Evolutionary conservation across 1,140 invertebrate genomes (phyloP), one percentile per base, ranked within the genome.

Genomic region (Drosophila nasuta): DNA sequence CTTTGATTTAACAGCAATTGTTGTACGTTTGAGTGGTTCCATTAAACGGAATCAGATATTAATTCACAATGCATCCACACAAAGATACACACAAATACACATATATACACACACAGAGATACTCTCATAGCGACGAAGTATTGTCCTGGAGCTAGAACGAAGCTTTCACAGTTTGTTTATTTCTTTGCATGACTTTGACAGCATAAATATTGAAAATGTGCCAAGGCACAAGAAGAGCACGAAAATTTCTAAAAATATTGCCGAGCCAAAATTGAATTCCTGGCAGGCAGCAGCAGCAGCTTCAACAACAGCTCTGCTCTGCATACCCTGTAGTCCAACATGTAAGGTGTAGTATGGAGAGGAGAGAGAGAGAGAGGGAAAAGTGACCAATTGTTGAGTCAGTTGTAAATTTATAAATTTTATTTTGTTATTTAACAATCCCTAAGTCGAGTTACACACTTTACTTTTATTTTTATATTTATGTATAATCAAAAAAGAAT

Each of bases 1-100:
- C 72, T 82, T 79, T 68, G 77, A 77, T 80, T 88, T 77, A 77
- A 76, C 79, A 67, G 69, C 75, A 75, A 79, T 88, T 73, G 81
- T 64, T 67, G 63, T 64, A 25, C 64, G 56, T 72, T 41, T 70
- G 51, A 72, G 64, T 59, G 75, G 52, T 58, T 59, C 71, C 65
- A 74, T 85, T 70, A 71, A 66, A 66, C 35, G 52, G 71, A 67
- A 77, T 79, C 56, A 67, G 75, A 75, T 82, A 76, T 86, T 82
- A 86, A 86, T 87, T 77, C 77, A 71, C 65, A 80, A 85, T 80
- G 65, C 41, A 65, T 11, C 30, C 13, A 15, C 54, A 41, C 8
- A 38, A 8, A 67, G 6, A 28, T 5, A 28, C 13, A 52, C 5
- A 17, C 41, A 38, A 7, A 86, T 82, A 67, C 74, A 68, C 65